Percentiles rank a stretch among this genome's conserved stretches.
Evolutionary conservation across 2,888 invertebrate genomes (phyloP).

Genomic region (Camponotus fellah): DNA sequence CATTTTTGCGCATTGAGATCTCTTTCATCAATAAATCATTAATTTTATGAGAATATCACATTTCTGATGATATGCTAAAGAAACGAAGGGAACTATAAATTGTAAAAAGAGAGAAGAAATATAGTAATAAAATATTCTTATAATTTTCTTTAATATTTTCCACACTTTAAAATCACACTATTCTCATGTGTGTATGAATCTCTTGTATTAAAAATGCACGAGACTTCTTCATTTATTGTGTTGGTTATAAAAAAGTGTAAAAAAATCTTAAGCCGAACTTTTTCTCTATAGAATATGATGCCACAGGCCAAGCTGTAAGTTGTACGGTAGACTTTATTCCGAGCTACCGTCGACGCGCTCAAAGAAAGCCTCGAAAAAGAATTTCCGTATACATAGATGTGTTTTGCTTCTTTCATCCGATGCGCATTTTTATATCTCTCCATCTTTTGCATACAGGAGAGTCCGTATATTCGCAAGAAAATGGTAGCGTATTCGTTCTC

Average conservation of each 20-base stretch:
- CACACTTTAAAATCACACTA: neutral
- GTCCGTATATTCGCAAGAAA: conserved; percentile 46
- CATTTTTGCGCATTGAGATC: neutral
- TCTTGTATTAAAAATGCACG: conserved; percentile 26
- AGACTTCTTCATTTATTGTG: conserved; percentile 19
- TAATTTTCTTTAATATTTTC: neutral
- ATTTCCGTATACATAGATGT: conserved; percentile 46
- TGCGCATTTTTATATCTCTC: conserved; percentile 59
- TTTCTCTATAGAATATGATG: conserved; percentile 58
- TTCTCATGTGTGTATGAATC: neutral
- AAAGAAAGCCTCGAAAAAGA: conserved; percentile 63
- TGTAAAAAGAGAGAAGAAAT: neutral
- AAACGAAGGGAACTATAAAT: neutral
- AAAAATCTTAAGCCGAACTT: conserved; percentile 43
- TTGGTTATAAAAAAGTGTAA: neutral
- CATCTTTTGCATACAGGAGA: conserved; percentile 33
- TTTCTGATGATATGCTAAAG: neutral
- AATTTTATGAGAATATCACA: neutral
- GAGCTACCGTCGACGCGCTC: conserved; percentile 44
- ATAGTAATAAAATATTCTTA: neutral
- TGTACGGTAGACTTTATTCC: conserved; percentile 45
- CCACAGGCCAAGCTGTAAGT: conserved; percentile 1
- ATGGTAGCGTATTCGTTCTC: conserved; percentile 28
- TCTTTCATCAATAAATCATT: neutral
- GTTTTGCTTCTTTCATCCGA: conserved; percentile 51